phyloP scores from a whole-genome alignment of 2,797 vertebrate species.

The Syndactyla subalaris region DNA sequence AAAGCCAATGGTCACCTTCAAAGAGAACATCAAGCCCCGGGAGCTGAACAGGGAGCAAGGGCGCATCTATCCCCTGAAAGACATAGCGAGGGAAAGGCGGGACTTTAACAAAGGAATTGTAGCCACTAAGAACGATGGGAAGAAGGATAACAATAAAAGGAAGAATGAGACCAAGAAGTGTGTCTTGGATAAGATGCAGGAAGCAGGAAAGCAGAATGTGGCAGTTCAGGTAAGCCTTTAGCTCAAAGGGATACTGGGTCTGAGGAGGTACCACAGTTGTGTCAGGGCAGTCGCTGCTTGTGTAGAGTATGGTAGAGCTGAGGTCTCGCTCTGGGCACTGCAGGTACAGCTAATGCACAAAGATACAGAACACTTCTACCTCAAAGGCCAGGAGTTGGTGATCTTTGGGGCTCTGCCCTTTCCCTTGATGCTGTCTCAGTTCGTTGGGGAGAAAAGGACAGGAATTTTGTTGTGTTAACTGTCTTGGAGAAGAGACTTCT shows the following conservation, averaged over 20 bases:
- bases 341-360: neutral
- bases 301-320: neutral
- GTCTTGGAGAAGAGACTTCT: neutral
- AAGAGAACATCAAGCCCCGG: conserved; percentile 95
- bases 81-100: conserved; percentile 84
- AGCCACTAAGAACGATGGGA: conserved; percentile 83
- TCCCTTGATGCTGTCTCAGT: neutral
- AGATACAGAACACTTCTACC: neutral
- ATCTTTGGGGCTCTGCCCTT: neutral
- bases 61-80: conserved; percentile 83
- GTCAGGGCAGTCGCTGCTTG: neutral
- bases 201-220: conserved; percentile 85
- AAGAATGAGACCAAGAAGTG: conserved; percentile 91
- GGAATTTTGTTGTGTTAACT: neutral
- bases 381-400: neutral
- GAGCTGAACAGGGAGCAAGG: conserved; percentile 87
- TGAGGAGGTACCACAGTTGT: neutral
- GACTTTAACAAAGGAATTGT: conserved; percentile 83
- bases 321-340: neutral
- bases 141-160: conserved; percentile 91
- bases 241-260: neutral
- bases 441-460: neutral
- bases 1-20: conserved; percentile 94
- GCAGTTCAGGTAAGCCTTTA: conserved; percentile 84
- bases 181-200: conserved; percentile 81